Percentiles rank a stretch among this genome's conserved stretches.
These are phyloP conservation scores for Cherax destructor DNA, from an alignment of 1,140 invertebrate genomes.

Conservation along the genomic window DNA sequence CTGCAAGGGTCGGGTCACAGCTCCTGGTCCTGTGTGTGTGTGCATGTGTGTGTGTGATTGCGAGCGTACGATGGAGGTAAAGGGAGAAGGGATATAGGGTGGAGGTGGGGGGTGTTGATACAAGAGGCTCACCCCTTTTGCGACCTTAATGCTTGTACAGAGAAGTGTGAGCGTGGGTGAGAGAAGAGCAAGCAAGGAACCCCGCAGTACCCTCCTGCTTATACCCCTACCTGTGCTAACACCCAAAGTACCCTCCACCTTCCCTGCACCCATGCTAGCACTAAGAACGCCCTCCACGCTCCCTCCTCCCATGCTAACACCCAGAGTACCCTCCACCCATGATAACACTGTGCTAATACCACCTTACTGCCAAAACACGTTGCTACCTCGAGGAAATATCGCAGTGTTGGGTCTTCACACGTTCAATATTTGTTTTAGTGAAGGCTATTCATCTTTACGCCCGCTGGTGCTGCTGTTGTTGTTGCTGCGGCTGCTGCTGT, in stretches of 20 bases:
- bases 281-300: too few species aligned
- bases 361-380: not conserved
- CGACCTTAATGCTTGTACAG: too few species aligned
- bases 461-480: not conserved
- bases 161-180: too few species aligned
- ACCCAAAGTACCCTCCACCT: not conserved
- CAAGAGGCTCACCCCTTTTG: too few species aligned
- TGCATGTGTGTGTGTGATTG: not conserved
- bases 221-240: not conserved
- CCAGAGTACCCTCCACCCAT: not conserved
- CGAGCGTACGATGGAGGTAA: too few species aligned
- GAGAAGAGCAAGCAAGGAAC: too few species aligned
- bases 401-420: not conserved
- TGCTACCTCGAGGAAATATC: not conserved
- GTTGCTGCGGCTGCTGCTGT: not conserved
- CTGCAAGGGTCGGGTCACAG: too few species aligned
- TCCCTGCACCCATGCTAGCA: not conserved
- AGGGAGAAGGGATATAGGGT: too few species aligned
- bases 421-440: not conserved
- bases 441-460: not conserved
- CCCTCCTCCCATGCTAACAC: too few species aligned
- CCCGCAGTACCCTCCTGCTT: too few species aligned
- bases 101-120: too few species aligned
- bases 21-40: not conserved
- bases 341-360: not conserved